phyloP scores from a whole-genome alignment of 2,888 invertebrate species.

The Drosophila anomalipes region DNA sequence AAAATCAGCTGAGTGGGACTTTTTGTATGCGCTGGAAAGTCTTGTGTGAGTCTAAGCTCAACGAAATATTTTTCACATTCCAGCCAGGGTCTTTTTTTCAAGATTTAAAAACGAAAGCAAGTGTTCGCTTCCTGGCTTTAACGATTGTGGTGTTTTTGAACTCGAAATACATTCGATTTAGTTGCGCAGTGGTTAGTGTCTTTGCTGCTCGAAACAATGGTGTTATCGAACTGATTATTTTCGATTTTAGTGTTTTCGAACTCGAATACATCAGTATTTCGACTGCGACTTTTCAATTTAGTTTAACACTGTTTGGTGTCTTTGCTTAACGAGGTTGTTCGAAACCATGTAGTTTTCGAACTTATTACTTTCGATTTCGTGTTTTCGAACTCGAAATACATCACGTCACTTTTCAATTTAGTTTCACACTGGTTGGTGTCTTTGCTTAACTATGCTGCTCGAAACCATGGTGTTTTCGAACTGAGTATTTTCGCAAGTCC shows the following conservation, averaged over 20 bases:
- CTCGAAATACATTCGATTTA: background rate
- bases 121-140: background rate
- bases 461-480: background rate
- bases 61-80: background rate
- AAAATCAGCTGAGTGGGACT: constrained; percentile 38
- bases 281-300: background rate
- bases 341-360: background rate
- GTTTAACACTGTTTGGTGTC: background rate
- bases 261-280: background rate
- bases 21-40: background rate
- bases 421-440: background rate
- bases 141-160: background rate
- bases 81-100: background rate
- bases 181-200: background rate
- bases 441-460: background rate
- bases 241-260: background rate
- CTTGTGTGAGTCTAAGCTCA: constrained; percentile 10
- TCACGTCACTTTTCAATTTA: background rate
- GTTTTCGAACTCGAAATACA: background rate
- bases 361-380: accelerated
- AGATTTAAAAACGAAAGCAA: background rate
- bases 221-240: background rate
- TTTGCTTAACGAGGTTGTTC: background rate
- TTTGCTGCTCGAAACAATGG: background rate
- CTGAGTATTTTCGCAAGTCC: background rate